These are phyloP conservation scores for Onchidella celtica DNA, from an alignment of 2,888 invertebrate species.

Conservation along the genomic window DNA sequence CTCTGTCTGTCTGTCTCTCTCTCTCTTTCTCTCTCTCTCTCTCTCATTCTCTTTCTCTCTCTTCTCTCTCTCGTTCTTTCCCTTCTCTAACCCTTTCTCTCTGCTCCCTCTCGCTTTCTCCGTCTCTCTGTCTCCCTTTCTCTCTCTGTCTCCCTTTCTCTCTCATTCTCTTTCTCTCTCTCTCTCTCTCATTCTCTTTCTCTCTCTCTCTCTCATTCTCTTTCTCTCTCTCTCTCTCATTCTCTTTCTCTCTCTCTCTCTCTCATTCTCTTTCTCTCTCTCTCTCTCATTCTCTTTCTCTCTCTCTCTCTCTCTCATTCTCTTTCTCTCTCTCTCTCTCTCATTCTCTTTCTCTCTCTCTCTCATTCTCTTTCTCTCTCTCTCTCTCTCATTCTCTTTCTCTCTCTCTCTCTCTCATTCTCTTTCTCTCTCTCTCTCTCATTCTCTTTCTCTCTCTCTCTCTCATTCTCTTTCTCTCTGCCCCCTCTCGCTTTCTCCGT, in stretches of 20 bases:
- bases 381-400: neutral
- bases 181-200: neutral
- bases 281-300: neutral
- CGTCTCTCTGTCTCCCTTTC: too few species aligned
- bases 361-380: neutral
- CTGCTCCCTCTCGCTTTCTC: too few species aligned
- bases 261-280: too few species aligned
- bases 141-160: too few species aligned
- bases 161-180: too few species aligned
- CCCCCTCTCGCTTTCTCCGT: too few species aligned
- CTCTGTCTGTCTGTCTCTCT: neutral
- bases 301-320: neutral
- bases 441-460: neutral
- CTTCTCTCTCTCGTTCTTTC: neutral
- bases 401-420: neutral
- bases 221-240: neutral
- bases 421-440: slow-evolving; percentile 10
- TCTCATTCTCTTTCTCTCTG: too few species aligned
- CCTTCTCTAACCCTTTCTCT: too few species aligned
- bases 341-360: neutral
- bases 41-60: neutral
- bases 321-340: slow-evolving; percentile 22
- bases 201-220: neutral
- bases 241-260: neutral
- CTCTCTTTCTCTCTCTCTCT: neutral